Conservation (phyloP, 2,888 invertebrate species). For the Hofmannophila pseudospretella region DNA sequence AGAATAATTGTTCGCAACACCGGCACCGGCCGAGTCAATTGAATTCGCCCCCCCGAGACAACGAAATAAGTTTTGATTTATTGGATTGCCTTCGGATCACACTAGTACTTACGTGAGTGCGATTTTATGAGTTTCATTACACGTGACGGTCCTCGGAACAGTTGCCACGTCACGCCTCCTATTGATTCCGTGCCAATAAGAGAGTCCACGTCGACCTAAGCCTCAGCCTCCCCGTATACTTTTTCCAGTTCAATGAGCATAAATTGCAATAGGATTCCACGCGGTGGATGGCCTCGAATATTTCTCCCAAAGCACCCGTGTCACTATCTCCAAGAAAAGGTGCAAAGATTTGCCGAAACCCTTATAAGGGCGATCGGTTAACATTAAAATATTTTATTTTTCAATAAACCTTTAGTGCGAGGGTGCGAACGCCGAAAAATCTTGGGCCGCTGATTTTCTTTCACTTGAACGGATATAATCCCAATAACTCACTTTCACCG, state of each 20-base stretch:
- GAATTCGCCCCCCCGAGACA: slow-evolving; percentile 46
- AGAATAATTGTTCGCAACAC: slow-evolving; percentile 57
- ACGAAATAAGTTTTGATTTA: slow-evolving; percentile 39
- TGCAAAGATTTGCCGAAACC: slow-evolving; percentile 61
- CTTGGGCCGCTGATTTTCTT: slow-evolving; percentile 34
- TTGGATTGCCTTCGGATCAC: slow-evolving; percentile 17
- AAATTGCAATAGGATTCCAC: slow-evolving; percentile 75
- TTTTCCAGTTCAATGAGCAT: slow-evolving; percentile 72
- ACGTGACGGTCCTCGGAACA: slow-evolving; percentile 21
- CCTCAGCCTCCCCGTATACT: slow-evolving; percentile 68
- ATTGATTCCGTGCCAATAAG: slow-evolving; percentile 72
- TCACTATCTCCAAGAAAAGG: slow-evolving; percentile 50
- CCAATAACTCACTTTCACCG: slow-evolving; percentile 34
- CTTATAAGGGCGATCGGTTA: slow-evolving; percentile 44
- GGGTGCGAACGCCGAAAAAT: slow-evolving; percentile 29
- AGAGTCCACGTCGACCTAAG: slow-evolving; percentile 65
- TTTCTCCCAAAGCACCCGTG: slow-evolving; percentile 50
- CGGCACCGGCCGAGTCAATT: slow-evolving; percentile 42
- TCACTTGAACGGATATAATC: slow-evolving; percentile 36
- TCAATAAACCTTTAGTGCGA: slow-evolving; percentile 37
- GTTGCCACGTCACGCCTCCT: slow-evolving; percentile 49
- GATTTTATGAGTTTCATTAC: slow-evolving; percentile 40
- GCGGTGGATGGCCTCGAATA: slow-evolving; percentile 61
- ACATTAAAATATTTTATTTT: slow-evolving; percentile 58
- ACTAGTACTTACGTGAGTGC: slow-evolving; percentile 25